Evolutionary conservation across 2,797 vertebrate species (phyloP).

Genomic region (Oophaga sylvatica): DNA sequence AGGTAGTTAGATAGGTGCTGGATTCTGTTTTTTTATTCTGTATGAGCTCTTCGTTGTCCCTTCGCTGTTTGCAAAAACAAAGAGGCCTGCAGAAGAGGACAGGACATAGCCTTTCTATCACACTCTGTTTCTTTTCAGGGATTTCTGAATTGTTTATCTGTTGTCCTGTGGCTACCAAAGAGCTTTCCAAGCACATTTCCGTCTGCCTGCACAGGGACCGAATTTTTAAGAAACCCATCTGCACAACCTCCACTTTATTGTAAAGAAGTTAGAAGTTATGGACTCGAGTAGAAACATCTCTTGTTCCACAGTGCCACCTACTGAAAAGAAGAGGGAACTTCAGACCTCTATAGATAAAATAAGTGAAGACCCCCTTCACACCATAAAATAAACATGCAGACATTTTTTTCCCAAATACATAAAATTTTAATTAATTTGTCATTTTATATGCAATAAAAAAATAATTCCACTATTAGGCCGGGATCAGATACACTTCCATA

Average conservation of each 20-base stretch:
- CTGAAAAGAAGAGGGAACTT: background rate
- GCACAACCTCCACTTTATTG: background rate
- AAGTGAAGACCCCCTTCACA: background rate
- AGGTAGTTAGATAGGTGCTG: too few relatives aligned
- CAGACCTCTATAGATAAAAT: background rate
- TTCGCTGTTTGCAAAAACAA: too few relatives aligned
- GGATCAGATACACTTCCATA: too few relatives aligned
- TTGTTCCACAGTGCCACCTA: conserved; percentile 48
- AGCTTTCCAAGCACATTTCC: conserved; percentile 49
- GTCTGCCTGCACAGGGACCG: conserved; percentile 24
- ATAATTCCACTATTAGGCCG: too few relatives aligned
- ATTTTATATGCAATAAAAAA: too few relatives aligned
- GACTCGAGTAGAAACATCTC: background rate
- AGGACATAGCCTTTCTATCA: background rate
- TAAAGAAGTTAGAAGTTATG: background rate
- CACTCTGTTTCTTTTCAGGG: background rate
- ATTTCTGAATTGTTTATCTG: conserved; percentile 34
- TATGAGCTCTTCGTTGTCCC: too few relatives aligned
- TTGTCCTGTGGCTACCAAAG: conserved; percentile 20
- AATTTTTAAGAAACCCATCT: background rate
- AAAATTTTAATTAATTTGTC: too few relatives aligned
- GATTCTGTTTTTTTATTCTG: too few relatives aligned
- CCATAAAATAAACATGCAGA: background rate
- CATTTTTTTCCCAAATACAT: too few relatives aligned
- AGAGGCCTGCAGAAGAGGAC: background rate